Conservation (phyloP, 2,888 invertebrate species). For the Hedya salicella region DNA sequence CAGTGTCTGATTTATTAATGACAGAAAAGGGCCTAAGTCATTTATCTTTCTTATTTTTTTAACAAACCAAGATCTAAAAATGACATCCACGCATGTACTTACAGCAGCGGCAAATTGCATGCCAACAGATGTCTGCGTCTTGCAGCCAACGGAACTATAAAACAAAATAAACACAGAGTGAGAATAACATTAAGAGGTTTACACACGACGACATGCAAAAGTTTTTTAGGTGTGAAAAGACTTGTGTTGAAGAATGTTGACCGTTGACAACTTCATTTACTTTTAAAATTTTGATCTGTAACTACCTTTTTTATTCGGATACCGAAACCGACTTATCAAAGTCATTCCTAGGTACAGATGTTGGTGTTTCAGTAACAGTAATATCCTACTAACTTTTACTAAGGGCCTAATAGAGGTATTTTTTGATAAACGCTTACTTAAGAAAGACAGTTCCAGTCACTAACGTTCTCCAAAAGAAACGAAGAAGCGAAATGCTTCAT, state of each 20-base stretch:
- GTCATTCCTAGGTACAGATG: neutral
- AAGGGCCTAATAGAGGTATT: no score
- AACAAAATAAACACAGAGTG: conserved; percentile 17
- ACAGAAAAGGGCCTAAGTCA: no score
- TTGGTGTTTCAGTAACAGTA: neutral
- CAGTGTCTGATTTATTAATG: no score
- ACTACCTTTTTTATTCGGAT: neutral
- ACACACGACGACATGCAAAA: conserved; percentile 3
- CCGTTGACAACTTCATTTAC: neutral
- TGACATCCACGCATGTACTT: neutral
- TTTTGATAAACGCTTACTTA: no score
- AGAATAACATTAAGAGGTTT: conserved; percentile 3
- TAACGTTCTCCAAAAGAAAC: no score
- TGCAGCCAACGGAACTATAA: conserved; percentile 24
- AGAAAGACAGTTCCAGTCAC: no score
- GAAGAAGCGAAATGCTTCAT: no score
- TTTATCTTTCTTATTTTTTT: no score
- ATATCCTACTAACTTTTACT: no score
- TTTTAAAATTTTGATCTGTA: neutral
- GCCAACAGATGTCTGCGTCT: conserved; percentile 16
- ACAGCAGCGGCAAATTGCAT: conserved; percentile 10
- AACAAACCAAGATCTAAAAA: neutral
- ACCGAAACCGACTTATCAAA: neutral
- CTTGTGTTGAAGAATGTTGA: neutral
- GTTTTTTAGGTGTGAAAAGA: neutral